Base-by-base conservation (phyloP, 2,888 invertebrate species). In the Amblyjoppa proteus region DNA sequence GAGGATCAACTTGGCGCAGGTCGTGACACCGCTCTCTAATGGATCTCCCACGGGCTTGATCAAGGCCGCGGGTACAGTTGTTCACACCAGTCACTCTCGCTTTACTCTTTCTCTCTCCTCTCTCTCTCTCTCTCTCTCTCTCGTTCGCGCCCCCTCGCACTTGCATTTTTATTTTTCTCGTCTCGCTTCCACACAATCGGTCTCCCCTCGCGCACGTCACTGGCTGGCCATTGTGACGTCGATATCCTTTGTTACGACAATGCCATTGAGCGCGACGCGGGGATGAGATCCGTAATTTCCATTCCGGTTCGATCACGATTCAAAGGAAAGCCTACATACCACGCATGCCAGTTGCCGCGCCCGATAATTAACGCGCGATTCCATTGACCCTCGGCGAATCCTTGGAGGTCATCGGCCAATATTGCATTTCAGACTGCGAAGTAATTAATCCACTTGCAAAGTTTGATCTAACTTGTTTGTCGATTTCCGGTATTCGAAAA, bases 191-290 rank as follows among this genome's bases (percentile, higher is more conserved):
- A 25, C 11, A 70, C 51, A 69, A 69, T 64, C 74, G 31, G 28
- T 66, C 66, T 70, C 45, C 31, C 38, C 66, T 45, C 71, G 34
- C 31, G 16, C 31, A 75, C 79, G 78, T 85, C 82, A 66, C 66
- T 58, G 66, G 45, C 58, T 66, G 61, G 73, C 77, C 53, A 81
- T 84, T 85, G 82, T 82, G 85, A 82, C 75, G 76, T 79, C 79
- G 75, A 70, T 58, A 79, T 78, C 81, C 71, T 79, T 84, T 85
- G 85, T 85, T 71, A 79, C 53, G 82, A 66, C 51, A 66, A 66
- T 76, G 71, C 66, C 45, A 79, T 75, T 66, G 69, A 56, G 66
- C 56, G 66, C 61, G 71, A 79, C 70, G 75, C 53, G 64, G 51
- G 56, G 82, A 78, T 61, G 41, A 75, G 74, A 75, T 56, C 84